Percentiles rank a stretch among this genome's conserved stretches.
phyloP scores from a whole-genome alignment of 2,888 invertebrate genomes.

The Sarcophaga variegata region DNA sequence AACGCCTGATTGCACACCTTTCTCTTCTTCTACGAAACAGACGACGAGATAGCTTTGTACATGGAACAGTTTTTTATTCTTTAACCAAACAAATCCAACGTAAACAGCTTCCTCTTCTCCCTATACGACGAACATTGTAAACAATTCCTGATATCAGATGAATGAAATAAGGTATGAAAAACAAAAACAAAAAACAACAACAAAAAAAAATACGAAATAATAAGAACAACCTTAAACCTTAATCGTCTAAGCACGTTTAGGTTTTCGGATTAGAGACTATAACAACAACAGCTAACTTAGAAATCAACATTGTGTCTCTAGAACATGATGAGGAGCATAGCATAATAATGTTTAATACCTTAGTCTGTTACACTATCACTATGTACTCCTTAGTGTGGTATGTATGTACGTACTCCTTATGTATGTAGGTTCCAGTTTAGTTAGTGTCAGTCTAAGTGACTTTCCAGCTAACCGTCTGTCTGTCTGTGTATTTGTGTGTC shows the following conservation, averaged over 20 bases:
- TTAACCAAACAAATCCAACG: conserved; percentile 23
- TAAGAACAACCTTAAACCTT: conserved; percentile 63
- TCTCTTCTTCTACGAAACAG: conserved; percentile 41
- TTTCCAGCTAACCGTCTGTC: conserved; percentile 18
- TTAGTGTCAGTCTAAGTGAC: conserved; percentile 40
- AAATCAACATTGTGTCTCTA: conserved; percentile 52
- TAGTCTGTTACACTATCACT: conserved; percentile 11
- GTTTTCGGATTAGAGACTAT: conserved; percentile 32
- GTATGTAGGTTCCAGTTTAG: neutral
- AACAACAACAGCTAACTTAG: conserved; percentile 24
- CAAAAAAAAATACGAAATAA: neutral
- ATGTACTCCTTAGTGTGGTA: conserved; percentile 44
- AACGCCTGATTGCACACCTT: conserved; percentile 73
- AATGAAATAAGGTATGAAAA: conserved; percentile 41
- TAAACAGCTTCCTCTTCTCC: conserved; percentile 14
- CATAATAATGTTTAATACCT: conserved; percentile 54
- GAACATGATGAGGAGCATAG: conserved; percentile 59
- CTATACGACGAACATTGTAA: conserved; percentile 46
- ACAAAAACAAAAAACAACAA: conserved; percentile 20
- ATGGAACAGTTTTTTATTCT: conserved; percentile 13
- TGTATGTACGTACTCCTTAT: conserved; percentile 6
- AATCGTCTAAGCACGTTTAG: conserved; percentile 68
- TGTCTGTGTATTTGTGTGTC: conserved; percentile 1
- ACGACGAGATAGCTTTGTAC: conserved; percentile 24
- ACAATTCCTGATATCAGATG: conserved; percentile 60